A percentile compares a stretch with the other conserved stretches of the same genome.
Evolutionary conservation across 2,113 vertebrate species (phyloP).

Genomic region (Perca schrenkii): DNA sequence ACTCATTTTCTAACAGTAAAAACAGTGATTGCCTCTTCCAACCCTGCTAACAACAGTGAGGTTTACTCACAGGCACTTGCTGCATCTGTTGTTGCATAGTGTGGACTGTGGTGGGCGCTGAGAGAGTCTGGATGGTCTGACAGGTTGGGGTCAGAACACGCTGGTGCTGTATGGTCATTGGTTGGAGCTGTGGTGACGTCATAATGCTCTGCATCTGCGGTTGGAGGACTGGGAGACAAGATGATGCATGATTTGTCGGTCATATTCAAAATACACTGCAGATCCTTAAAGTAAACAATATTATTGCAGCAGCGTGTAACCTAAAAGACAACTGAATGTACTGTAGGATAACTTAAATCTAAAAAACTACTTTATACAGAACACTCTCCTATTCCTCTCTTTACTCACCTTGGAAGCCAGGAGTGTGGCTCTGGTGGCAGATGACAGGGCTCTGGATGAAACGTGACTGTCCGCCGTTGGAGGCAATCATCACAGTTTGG

Average conservation of each 20-base stretch:
- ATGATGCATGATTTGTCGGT: background rate
- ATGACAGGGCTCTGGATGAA: constrained; percentile 95
- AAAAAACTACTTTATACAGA: background rate
- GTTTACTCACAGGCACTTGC: constrained; percentile 86
- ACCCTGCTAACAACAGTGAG: background rate
- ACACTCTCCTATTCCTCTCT: background rate
- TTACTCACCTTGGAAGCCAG: constrained; percentile 91
- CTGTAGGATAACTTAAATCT: background rate
- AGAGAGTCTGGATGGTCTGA: constrained; percentile 93
- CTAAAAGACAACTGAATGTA: background rate
- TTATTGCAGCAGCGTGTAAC: background rate
- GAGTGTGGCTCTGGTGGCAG: constrained; percentile 90
- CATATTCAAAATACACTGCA: background rate
- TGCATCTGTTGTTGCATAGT: constrained; percentile 93
- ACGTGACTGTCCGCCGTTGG: constrained; percentile 88
- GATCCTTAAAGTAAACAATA: background rate
- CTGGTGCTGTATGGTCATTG: constrained; percentile 95
- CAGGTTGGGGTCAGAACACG: constrained; percentile 90
- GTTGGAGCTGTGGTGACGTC: constrained; percentile 93
- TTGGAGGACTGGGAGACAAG: constrained; percentile 89
- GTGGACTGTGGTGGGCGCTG: constrained; percentile 90
- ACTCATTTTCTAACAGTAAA: background rate
- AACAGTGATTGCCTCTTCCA: too few relatives aligned
- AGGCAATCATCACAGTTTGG: constrained; percentile 93
- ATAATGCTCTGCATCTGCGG: constrained; percentile 95